Evolutionary conservation across 2,888 invertebrate species (phyloP), one percentile per base, ranked within the genome.

Genomic region (Notodonta ziczac): DNA sequence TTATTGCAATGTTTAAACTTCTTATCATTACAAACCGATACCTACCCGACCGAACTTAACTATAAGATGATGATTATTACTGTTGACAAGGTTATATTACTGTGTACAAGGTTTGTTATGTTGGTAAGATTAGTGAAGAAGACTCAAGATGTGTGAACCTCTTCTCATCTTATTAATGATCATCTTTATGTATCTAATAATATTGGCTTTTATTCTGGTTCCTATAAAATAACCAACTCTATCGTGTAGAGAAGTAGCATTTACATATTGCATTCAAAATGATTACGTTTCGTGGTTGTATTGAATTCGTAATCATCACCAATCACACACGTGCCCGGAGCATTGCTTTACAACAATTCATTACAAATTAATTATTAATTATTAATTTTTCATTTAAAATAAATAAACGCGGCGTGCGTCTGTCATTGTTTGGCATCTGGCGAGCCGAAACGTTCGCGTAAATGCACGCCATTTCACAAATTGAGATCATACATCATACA

Each of bases 381-480:
- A 81, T 77, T 76, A 81, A 82, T 82, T 77, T 68, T 72, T 70
- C 70, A 81, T 80, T 80, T 78, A 75, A 73, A 81, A 82, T 79
- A 80, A 82, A 82, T 80, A 78, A 70, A 64, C 63, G 70, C 63
- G 66, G 61, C 65, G 68, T 68, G 61, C 72, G 78, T 67, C 70
- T 72, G 75, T 82, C 82, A 85, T 83, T 87, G 82, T 86, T 83
- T 79, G 80, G 80, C 80, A 80, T 76, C 80, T 81, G 82, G 80
- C 76, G 81, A 78, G 75, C 78, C 81, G 74, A 81, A 80, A 80
- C 79, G 80, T 76, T 81, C 72, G 76, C 76, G 81, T 83, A 82
- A 82, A 85, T 84, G 81, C 80, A 78, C 70, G 78, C 80, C 83
- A 86, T 87, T 88, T 84, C 76, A 76, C 79, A 83, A 87, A 89